These are phyloP conservation scores for Melinopterus prodromus DNA, from an alignment of 2,888 invertebrate species.

Conservation along the genomic window DNA sequence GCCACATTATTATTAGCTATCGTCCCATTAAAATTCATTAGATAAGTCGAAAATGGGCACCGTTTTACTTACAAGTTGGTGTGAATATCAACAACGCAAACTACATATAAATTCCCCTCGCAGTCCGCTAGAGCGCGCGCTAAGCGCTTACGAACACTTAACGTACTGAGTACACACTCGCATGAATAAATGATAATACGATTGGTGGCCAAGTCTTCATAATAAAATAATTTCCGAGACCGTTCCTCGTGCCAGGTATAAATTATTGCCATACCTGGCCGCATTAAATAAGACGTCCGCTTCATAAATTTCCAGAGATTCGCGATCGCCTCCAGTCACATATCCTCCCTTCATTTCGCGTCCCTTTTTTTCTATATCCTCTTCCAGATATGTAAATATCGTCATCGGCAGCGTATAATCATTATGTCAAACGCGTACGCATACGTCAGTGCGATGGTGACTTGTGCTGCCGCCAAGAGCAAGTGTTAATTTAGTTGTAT, in stretches of 20 bases:
- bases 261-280: neutral
- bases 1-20: too few species aligned
- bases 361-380: neutral
- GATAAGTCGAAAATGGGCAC: too few species aligned
- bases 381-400: neutral
- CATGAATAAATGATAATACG: slow-evolving; percentile 4
- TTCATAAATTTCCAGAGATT: neutral
- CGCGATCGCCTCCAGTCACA: neutral
- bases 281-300: neutral
- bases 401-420: neutral
- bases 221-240: neutral
- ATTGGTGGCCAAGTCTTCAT: neutral
- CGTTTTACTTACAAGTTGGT: neutral
- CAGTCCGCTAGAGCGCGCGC: neutral
- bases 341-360: neutral
- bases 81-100: neutral
- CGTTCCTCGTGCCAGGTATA: neutral
- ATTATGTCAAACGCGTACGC: neutral
- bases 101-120: neutral
- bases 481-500: slow-evolving; percentile 4
- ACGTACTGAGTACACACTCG: neutral
- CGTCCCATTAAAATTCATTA: too few species aligned
- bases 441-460: neutral
- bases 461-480: neutral
- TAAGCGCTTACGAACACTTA: neutral